Base-by-base conservation (phyloP, 2,888 invertebrate species). In the Oeneis ivallda region DNA sequence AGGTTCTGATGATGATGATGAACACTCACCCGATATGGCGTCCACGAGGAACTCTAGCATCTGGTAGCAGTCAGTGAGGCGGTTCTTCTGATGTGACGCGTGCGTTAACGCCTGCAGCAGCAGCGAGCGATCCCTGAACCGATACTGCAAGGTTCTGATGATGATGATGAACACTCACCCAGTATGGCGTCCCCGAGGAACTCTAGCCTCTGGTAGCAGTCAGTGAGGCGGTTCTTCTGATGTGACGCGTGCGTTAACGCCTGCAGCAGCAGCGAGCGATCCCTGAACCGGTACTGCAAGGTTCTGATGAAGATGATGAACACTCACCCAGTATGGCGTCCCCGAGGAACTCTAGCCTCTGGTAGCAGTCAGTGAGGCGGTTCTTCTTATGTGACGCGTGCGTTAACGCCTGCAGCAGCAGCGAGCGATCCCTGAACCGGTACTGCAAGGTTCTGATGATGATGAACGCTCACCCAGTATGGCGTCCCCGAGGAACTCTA, bases 231-330 rank as follows among this genome's bases (percentile, higher is more conserved):
- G 88, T 99, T 99, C 60, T 96, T 96, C 70, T 96, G 96, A 82
- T 98, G 99, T 0, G 99, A 99, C 1, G 99, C 99, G 92, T 99
- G 99, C 0, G 99, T 99, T 84, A 99, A 95, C 2, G 98, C 98
- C 92, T 99, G 99, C 2, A 99, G 93, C 4, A 99, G 93, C 80
- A 98, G 97, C 9, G 98, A 96, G 39, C 96, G 93, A 81, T 99
- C 98, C 13, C 93, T 93, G 89, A 99, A 99, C 49, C 93, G 88
- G 84, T 99, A 99, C 11, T 96, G 95, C 56, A 99, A 95, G 13
- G 93, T 96, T 9, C 93, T 80, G 9, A 8, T 41, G 32, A 6
- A 5, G 32, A 34, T 34, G 32, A n/a, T 34, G 32, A 56, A 60
- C 32, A 76, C n/a, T 77, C 37, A 91, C 92, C 96, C 47, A 97